A percentile compares a stretch with the other conserved stretches of the same genome.
These are phyloP conservation scores for Helicolenus hilgendorfi DNA, from an alignment of 2,797 vertebrate species.

Conservation along the genomic window DNA sequence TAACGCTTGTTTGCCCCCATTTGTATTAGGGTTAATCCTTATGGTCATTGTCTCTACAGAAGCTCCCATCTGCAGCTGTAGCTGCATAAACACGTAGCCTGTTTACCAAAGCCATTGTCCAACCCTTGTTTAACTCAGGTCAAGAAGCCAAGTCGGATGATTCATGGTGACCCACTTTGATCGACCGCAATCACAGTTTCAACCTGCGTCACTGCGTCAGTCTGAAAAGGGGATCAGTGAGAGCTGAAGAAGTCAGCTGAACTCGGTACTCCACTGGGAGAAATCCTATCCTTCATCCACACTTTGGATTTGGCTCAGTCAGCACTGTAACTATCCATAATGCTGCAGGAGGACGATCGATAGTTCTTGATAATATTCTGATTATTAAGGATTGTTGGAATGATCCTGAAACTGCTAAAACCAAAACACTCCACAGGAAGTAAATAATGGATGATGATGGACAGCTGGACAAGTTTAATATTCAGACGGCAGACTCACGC, in stretches of 20 bases:
- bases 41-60: not conserved
- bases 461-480: slow-evolving; percentile 21
- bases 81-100: not conserved
- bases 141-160: not conserved
- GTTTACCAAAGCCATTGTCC: not conserved
- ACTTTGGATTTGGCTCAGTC: slow-evolving; percentile 40
- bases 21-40: not conserved
- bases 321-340: slow-evolving; percentile 27
- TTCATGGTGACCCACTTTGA: not conserved
- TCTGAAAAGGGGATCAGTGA: slow-evolving; percentile 22
- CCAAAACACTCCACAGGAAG: not conserved
- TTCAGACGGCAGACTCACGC: slow-evolving; percentile 86
- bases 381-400: slow-evolving; percentile 24
- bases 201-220: slow-evolving; percentile 20
- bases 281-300: slow-evolving; percentile 42
- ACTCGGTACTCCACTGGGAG: slow-evolving; percentile 27
- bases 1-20: no score
- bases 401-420: slow-evolving; percentile 10
- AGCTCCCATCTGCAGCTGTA: not conserved
- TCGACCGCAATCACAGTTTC: not conserved
- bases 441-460: slow-evolving; percentile 23
- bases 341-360: slow-evolving; percentile 46
- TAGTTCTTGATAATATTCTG: slow-evolving; percentile 34
- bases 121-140: not conserved
- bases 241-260: slow-evolving; percentile 29